Evolutionary conservation across 37 sponge, comb jelly and placozoan species (phyloP).

Genomic region (Dysidea cf. avara): DNA sequence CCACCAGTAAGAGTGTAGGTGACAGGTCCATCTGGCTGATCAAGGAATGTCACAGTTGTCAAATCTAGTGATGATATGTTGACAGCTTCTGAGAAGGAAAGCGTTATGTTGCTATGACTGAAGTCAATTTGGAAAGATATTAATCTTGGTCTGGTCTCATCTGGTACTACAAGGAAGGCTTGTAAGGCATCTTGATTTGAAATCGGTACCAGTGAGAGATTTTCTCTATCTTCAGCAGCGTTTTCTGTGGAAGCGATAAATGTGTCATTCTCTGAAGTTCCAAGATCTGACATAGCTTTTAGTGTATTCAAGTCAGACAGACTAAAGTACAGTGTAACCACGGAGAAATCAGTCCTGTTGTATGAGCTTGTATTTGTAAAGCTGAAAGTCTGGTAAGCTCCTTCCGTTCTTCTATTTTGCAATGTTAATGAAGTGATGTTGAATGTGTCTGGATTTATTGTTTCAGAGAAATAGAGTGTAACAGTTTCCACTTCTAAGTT

Average conservation of each 20-base stretch:
- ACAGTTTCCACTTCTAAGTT: constrained; percentile 55
- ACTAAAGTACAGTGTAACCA: constrained; percentile 45
- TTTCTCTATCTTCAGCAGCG: constrained; percentile 71
- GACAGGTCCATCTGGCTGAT: constrained; percentile 23
- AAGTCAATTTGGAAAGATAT: constrained; percentile 68
- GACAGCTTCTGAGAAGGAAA: constrained; percentile 85
- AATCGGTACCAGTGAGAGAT: constrained; percentile 54
- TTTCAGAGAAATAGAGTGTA: constrained; percentile 79
- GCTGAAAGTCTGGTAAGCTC: constrained; percentile 15
- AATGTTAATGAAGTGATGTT: constrained; percentile 77
- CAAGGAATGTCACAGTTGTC: constrained; percentile 43
- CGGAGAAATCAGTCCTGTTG: constrained; percentile 50
- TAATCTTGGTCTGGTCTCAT: constrained; percentile 61
- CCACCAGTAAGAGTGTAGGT: constrained; percentile 79
- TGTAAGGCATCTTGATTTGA: constrained; percentile 31
- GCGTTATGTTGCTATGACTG: constrained; percentile 55
- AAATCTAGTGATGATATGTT: constrained; percentile 73
- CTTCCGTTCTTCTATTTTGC: constrained; percentile 45
- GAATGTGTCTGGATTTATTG: constrained; percentile 63
- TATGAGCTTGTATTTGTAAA: constrained; percentile 58
- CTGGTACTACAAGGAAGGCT: constrained; percentile 36
- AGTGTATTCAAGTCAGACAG: constrained; percentile 75
- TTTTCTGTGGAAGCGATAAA: constrained; percentile 47
- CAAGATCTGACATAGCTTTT: constrained; percentile 62
- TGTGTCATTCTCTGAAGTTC: constrained; percentile 59